Evolutionary conservation across 2,797 vertebrate genomes (phyloP).

Genomic region (Halcyon badia): DNA sequence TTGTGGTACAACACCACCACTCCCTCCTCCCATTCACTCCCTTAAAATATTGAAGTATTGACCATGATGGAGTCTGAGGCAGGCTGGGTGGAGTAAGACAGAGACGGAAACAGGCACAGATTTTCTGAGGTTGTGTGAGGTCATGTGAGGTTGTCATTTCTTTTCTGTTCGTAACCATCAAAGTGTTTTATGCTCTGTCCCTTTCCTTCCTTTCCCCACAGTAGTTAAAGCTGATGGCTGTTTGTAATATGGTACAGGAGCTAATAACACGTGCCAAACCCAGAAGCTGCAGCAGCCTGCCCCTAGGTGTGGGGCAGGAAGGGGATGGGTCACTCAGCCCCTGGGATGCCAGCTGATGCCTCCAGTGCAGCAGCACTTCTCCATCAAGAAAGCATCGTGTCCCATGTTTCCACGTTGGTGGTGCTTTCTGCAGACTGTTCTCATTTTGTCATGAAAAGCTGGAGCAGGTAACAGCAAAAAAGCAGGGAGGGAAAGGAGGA

Average conservation of each 20-base stretch:
- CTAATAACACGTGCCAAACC: background rate
- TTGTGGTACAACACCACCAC: background rate
- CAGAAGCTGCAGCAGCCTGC: background rate
- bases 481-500: background rate
- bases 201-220: background rate
- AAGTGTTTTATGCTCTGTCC: background rate
- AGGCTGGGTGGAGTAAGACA: background rate
- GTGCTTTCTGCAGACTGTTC: background rate
- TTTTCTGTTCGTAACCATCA: background rate
- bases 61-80: background rate
- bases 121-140: background rate
- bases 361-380: background rate
- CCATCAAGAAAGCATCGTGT: accelerated
- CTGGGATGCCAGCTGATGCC: background rate
- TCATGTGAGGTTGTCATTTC: background rate
- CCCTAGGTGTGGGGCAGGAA: background rate
- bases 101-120: background rate
- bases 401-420: background rate
- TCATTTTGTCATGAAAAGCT: background rate
- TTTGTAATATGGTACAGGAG: background rate
- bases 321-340: background rate
- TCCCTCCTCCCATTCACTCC: background rate
- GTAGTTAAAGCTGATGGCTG: background rate
- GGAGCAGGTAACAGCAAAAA: background rate
- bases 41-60: background rate